Percentiles rank a stretch among this genome's conserved stretches.
Conservation (phyloP, 2,797 vertebrate genomes). For the Hippopotamyrus pictus region DNA sequence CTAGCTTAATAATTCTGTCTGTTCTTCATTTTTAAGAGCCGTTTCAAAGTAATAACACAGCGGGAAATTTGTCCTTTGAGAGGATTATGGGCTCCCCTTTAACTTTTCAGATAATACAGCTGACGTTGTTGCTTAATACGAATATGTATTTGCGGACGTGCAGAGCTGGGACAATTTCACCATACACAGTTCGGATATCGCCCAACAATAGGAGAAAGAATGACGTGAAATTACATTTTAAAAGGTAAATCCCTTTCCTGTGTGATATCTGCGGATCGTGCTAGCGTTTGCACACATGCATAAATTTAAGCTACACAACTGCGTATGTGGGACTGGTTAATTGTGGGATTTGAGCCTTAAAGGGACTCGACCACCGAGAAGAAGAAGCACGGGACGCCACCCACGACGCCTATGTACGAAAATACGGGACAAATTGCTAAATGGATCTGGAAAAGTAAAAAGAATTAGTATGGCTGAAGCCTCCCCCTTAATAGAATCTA, state of each 20-base stretch:
- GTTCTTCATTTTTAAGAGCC: conserved; percentile 15
- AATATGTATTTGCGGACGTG: neutral
- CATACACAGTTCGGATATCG: conserved; percentile 1
- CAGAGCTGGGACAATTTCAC: neutral
- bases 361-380: neutral
- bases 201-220: neutral
- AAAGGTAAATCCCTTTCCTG: neutral
- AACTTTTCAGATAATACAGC: conserved; percentile 9
- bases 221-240: neutral
- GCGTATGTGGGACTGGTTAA: neutral
- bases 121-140: neutral
- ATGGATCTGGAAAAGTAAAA: neutral
- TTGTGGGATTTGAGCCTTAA: neutral
- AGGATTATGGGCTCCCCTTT: neutral
- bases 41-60: neutral
- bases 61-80: conserved; percentile 12
- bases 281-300: neutral
- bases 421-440: neutral
- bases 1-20: conserved; percentile 1
- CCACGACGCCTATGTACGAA: neutral
- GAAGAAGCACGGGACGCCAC: neutral
- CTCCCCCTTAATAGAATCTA: neutral
- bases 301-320: neutral
- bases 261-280: neutral
- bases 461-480: neutral